Evolutionary conservation across 2,113 vertebrate species (phyloP).

Genomic region (Neodon shergylaensis): DNA sequence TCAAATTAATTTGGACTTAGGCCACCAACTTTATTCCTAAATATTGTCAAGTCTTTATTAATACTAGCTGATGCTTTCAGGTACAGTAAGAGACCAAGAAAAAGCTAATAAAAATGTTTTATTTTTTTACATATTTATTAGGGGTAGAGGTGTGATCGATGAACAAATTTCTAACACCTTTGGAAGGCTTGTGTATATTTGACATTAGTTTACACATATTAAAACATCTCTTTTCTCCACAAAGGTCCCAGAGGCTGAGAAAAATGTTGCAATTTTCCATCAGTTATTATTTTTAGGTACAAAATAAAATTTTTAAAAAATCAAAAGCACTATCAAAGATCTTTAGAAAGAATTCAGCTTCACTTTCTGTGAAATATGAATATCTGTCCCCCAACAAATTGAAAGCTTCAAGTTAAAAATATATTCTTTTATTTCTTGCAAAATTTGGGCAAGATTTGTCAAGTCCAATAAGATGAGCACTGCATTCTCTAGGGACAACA

Average conservation of each 20-base stretch:
- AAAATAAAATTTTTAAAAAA: background rate
- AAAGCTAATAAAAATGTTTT: background rate
- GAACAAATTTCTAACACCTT: background rate
- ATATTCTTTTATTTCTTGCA: slow-evolving; percentile 25
- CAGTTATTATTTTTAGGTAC: background rate
- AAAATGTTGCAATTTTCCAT: slow-evolving; percentile 16
- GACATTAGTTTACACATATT: background rate
- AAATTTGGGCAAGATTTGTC: slow-evolving; percentile 30
- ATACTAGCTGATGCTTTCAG: background rate
- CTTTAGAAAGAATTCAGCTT: background rate
- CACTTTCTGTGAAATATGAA: background rate
- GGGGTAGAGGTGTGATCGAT: background rate
- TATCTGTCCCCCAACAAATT: background rate
- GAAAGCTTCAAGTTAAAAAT: background rate
- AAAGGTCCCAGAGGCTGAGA: slow-evolving; percentile 11
- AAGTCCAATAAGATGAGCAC: background rate
- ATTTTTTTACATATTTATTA: slow-evolving; percentile 17
- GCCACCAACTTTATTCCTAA: slow-evolving; percentile 36
- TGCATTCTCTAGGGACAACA: background rate
- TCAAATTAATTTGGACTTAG: background rate
- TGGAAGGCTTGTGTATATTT: background rate
- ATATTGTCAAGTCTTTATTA: slow-evolving; percentile 54
- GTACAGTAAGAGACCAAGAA: slow-evolving; percentile 1
- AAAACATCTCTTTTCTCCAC: background rate
- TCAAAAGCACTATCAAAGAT: background rate